A percentile compares a stretch with the other conserved stretches of the same genome.
These are phyloP conservation scores for Serrognathus titanus DNA, from an alignment of 2,888 invertebrate species.

Conservation along the genomic window DNA sequence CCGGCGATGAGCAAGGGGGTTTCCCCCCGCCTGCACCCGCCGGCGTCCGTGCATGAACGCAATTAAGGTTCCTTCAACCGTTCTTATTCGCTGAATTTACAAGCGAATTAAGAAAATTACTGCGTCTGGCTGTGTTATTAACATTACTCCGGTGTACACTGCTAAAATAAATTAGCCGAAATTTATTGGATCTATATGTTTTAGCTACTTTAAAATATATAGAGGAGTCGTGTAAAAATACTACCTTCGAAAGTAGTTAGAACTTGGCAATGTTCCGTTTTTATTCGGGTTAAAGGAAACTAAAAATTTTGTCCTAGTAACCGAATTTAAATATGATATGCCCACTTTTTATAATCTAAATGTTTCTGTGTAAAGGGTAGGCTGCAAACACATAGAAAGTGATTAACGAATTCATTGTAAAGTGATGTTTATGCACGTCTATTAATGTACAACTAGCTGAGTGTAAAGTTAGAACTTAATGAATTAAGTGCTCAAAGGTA, in stretches of 20 bases:
- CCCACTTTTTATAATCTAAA: no score
- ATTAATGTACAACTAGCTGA: conserved; percentile 13
- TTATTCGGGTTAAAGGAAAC: no score
- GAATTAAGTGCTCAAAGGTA: conserved; percentile 13
- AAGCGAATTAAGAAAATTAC: conserved; percentile 40
- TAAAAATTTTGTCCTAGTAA: no score
- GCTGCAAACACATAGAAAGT: background rate
- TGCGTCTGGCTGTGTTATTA: conserved; percentile 36
- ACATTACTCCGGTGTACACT: conserved; percentile 31
- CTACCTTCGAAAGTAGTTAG: no score
- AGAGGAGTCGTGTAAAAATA: no score
- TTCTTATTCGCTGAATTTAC: conserved; percentile 39
- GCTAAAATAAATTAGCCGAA: conserved; percentile 23
- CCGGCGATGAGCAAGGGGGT: background rate
- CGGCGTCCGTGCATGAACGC: conserved; percentile 34
- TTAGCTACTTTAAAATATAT: background rate
- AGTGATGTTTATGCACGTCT: conserved; percentile 14
- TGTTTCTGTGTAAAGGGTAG: no score
- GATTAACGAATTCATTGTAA: conserved; percentile 14
- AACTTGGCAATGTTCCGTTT: no score
- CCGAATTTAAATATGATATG: no score
- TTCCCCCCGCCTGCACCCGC: background rate
- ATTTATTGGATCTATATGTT: background rate
- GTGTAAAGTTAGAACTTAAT: conserved; percentile 10
- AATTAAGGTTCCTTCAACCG: conserved; percentile 38